phyloP scores from a whole-genome alignment of 2,888 invertebrate genomes.

The Agonopterix heracliana region DNA sequence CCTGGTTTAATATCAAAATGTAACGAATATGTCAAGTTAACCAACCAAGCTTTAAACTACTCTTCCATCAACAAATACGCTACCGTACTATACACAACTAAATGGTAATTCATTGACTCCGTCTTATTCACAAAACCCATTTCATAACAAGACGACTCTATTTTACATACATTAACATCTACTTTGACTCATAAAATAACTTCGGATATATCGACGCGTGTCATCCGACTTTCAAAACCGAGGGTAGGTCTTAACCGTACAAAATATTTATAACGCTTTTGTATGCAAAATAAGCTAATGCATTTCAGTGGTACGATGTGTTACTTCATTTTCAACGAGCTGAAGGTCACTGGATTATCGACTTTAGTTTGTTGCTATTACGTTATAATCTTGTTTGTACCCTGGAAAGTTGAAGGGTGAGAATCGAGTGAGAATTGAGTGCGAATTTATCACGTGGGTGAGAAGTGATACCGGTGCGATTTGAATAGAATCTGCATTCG shows the following conservation, averaged over 20 bases:
- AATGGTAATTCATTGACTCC: constrained; percentile 32
- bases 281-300: constrained; percentile 69
- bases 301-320: constrained; percentile 49
- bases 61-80: too few species aligned
- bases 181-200: constrained; percentile 49
- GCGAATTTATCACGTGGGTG: background rate
- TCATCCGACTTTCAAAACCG: constrained; percentile 66
- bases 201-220: constrained; percentile 58
- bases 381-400: constrained; percentile 6
- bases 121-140: constrained; percentile 23
- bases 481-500: constrained; percentile 59
- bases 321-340: constrained; percentile 37
- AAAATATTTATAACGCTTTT: constrained; percentile 73
- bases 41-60: too few species aligned
- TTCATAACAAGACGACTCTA: constrained; percentile 49
- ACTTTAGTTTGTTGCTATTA: background rate
- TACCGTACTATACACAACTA: constrained; percentile 1
- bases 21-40: too few species aligned
- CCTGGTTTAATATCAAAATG: too few species aligned
- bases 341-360: background rate
- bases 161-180: constrained; percentile 66
- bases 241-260: constrained; percentile 51
- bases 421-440: background rate
- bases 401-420: constrained; percentile 12
- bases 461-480: constrained; percentile 20